phyloP scores from a whole-genome alignment of 2,888 invertebrate species.

The Pedicia rivosa region DNA sequence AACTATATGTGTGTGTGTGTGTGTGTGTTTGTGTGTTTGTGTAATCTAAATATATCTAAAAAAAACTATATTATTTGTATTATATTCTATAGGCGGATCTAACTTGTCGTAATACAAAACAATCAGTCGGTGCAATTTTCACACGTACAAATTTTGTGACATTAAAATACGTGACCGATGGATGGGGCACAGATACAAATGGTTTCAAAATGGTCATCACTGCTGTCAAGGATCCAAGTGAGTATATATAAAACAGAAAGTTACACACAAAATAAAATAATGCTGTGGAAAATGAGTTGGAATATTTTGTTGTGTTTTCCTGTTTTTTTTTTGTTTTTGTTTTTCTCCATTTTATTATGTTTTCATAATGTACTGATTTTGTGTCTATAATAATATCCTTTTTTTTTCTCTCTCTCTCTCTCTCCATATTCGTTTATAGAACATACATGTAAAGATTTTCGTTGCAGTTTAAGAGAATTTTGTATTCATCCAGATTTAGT shows the following conservation, averaged over 20 bases:
- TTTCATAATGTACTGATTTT: background rate
- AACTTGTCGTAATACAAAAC: conserved; percentile 80
- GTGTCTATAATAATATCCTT: conserved; percentile 4
- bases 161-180: conserved; percentile 82
- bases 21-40: no score
- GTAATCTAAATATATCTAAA: no score
- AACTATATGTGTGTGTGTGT: no score
- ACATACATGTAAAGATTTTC: conserved; percentile 77
- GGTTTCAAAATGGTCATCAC: conserved; percentile 89
- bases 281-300: background rate
- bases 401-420: conserved; percentile 17
- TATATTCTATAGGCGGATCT: conserved; percentile 59
- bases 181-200: conserved; percentile 82
- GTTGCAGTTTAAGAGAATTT: conserved; percentile 73
- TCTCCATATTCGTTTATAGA: conserved; percentile 35
- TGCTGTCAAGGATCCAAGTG: conserved; percentile 85
- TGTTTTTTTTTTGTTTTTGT: background rate
- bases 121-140: conserved; percentile 74
- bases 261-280: background rate
- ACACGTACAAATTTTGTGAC: conserved; percentile 89
- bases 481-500: conserved; percentile 84
- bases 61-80: no score
- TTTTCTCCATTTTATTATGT: no score
- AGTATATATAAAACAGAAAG: no score
- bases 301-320: background rate